phyloP scores from a whole-genome alignment of 2,888 invertebrate genomes.

The Asteroscopus sphinx region DNA sequence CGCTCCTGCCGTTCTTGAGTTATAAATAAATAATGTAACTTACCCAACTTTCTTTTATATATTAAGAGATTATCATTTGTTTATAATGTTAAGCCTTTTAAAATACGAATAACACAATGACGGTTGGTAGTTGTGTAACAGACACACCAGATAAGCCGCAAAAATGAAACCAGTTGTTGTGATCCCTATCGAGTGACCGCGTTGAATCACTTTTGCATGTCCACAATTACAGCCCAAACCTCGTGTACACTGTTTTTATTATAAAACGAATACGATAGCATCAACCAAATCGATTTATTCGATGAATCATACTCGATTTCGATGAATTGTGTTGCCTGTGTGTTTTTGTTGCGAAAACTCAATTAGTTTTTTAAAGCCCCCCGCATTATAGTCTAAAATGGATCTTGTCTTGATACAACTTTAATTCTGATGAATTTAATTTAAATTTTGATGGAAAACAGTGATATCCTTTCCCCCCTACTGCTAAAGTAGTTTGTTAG shows the following conservation, averaged over 20 bases:
- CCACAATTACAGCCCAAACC: conserved; percentile 71
- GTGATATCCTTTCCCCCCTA: conserved; percentile 28
- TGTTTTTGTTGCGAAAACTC: conserved; percentile 53
- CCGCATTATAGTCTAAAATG: conserved; percentile 24
- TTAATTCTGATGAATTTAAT: conserved; percentile 31
- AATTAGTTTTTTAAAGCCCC: conserved; percentile 45
- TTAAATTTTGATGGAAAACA: conserved; percentile 34
- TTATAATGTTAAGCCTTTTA: no score
- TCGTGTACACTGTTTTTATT: conserved; percentile 77
- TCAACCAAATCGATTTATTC: conserved; percentile 72
- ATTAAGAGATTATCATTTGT: no score
- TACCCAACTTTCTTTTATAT: no score
- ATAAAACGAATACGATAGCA: conserved; percentile 73
- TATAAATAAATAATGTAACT: no score
- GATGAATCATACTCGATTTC: conserved; percentile 79
- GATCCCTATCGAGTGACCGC: conserved; percentile 73
- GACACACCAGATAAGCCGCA: conserved; percentile 75
- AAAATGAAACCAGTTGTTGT: conserved; percentile 70
- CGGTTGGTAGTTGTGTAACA: conserved; percentile 64
- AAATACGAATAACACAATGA: conserved; percentile 47
- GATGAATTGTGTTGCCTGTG: conserved; percentile 58
- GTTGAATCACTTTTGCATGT: conserved; percentile 73
- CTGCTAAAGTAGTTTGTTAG: conserved; percentile 44
- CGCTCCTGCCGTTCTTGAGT: no score
- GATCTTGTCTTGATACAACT: conserved; percentile 22